Base-by-base conservation (phyloP, 2,888 invertebrate species). In the Torymus texanus region DNA sequence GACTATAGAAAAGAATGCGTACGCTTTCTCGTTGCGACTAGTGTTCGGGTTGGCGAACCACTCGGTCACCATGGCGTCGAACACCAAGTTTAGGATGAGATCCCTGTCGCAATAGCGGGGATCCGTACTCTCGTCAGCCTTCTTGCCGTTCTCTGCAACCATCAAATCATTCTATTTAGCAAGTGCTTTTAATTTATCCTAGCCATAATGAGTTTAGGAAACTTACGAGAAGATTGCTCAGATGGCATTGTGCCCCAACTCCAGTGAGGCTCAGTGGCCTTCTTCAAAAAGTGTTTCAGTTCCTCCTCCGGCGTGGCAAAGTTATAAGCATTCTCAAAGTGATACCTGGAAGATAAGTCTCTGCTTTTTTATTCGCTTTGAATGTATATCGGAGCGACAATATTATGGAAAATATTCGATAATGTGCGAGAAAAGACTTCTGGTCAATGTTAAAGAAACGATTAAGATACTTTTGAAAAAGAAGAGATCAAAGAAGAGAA, bases 21-120 rank as follows among this genome's bases (percentile, higher is more conserved):
- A 94, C 94, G 92, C 93, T 88, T 93, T 93, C 83, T 95, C 95
- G 84, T 95, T 95, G 82, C 94, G 94, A 21, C 93, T 93, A 59
- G 93, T 94, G 71, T 94, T 95, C 84, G 95, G 94, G 88, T 95
- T 95, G 84, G 95, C 94, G 89, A 97, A 97, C 94, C 96, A 96
- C 83, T 95, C 94, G 1, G 97, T 97, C 83, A 95, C 95, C 87
- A 95, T 94, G 11, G 97, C 97, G 89, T 97, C 97, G 87, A 95
- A 97, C 1, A 97, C 95, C 70, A 97, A 91, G 72, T 96, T 95
- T 87, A 95, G 94, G 90, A 97, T 94, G 73, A 97, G 91, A 84
- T 95, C 95, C 83, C 96, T 94, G 88, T 97, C 97, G 91, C 93
- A 93, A 90, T 92, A 93, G 88, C 93, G 93, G 83, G 91, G 90